Conservation (phyloP, 2,113 vertebrate genomes). For the Syngnathus typhle region DNA sequence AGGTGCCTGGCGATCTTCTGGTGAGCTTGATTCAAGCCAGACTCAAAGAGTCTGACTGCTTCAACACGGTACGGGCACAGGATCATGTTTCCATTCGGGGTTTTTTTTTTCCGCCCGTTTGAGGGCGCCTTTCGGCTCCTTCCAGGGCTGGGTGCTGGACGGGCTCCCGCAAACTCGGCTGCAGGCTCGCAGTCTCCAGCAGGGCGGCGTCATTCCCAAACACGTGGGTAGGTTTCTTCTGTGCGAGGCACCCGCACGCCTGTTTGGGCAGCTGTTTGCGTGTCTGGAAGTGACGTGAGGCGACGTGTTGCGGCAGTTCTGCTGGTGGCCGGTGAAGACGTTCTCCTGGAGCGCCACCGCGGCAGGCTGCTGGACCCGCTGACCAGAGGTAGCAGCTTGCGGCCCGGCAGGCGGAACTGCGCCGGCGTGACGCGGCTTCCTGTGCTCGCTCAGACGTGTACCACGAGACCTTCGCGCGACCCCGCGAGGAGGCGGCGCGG, state of each 20-base stretch:
- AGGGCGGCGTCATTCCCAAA: conserved; percentile 74
- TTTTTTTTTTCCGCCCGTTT: too few species aligned
- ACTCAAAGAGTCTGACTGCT: conserved; percentile 76
- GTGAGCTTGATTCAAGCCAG: conserved; percentile 71
- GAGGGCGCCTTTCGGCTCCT: neutral
- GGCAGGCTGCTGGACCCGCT: conserved; percentile 78
- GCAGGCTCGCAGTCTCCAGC: conserved; percentile 78
- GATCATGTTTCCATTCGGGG: too few species aligned
- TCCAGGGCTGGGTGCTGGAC: conserved; percentile 89
- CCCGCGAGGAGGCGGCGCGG: conserved; percentile 43
- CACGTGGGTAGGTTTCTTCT: conserved; percentile 74
- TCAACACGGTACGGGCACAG: conserved; percentile 71
- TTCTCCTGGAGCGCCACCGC: conserved; percentile 77
- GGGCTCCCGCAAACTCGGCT: conserved; percentile 79
- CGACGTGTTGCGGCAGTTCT: conserved; percentile 67
- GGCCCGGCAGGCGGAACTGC: too few species aligned
- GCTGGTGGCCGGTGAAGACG: conserved; percentile 77
- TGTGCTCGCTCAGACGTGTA: conserved; percentile 74
- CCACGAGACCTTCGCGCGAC: conserved; percentile 81
- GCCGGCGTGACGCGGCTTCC: conserved; percentile 16
- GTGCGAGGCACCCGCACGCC: neutral
- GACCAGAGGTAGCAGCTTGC: conserved; percentile 73
- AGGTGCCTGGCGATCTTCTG: conserved; percentile 69
- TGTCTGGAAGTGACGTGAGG: neutral
- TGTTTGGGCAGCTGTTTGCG: neutral